Base-by-base conservation (phyloP, 2,113 vertebrate species). In the Colossoma macropomum region DNA sequence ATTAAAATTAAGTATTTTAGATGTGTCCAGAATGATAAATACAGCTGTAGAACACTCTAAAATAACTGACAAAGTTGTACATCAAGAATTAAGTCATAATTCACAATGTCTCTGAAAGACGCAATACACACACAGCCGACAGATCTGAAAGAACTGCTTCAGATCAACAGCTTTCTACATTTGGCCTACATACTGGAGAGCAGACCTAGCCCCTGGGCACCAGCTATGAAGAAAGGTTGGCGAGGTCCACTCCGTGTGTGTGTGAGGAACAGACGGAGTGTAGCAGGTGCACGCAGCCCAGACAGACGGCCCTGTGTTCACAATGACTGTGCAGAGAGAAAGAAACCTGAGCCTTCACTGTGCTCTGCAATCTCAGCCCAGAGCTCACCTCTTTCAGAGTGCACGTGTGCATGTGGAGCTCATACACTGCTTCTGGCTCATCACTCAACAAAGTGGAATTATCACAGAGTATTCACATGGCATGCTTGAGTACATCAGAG, bases 281-380 rank as follows among this genome's bases (percentile, higher is more conserved):
- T 45, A 88, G 90, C 89, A 91, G 90, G 89, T 92, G 91, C 82
- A 88, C 21, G 38, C 30, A 54, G 17, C 56, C 48, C 68, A 84
- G 88, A 94, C 92, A 93, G 90, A 88, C 74, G 59, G 87, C 80
- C 78, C 86, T 90, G 88, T 93, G 92, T 94, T 92, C 86, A 90
- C 81, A 59, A 86, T 93, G 93, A 93, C 91, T 85, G 77, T 83
- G 93, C 90, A 68, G 41, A 90, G 87, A 80, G 86, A 90, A 85
- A 63, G 59, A 86, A 80, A 89, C 4, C 83, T 87, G 86, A 86
- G 86, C 80, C 79, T 79, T 87, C 72, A 76, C 85, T 88, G 90
- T 92, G 81, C 87, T 66, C 86, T 83, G 86, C 38, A 84, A 88
- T 80, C 81, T 75, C 41, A 63, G 30, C 68, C 25, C 62, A 66